Base-by-base conservation (phyloP, 1,140 invertebrate genomes). In the Catajapyx aquilonaris region DNA sequence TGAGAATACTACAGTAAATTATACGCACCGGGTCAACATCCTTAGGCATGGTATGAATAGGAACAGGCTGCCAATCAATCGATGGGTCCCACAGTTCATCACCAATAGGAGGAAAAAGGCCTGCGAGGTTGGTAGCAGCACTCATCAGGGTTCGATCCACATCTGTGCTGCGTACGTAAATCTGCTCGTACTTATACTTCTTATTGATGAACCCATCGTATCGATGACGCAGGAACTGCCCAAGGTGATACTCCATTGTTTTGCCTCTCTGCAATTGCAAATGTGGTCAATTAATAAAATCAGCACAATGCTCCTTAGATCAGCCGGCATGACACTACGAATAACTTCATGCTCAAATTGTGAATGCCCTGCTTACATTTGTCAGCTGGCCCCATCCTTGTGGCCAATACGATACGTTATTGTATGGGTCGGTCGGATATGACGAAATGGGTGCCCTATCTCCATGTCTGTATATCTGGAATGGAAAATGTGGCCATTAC, bases 71-170 rank as follows among this genome's bases (percentile, higher is more conserved):
- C 87, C 87, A 94, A 1, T 56, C 48, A 31, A 93, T 57, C 31
- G 70, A 57, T 0, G 62, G 52, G 47, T 81, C 66, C 68, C 85
- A 86, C 40, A 69, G 59, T 48, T 81, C 71, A 18, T 67, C 56
- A 4, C 65, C 56, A 17, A 54, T 52, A 1, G 85, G 83, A 17
- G 76, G 77, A 58, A 73, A 91, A 22, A 93, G 57, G 17, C 80
- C 83, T 5, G 85, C 81, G 17, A 90, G 59, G 36, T 88, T 64
- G 22, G 71, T 63, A 49, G 76, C 69, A 1, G 79, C 81, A 53
- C 83, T 91, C 75, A 85, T 86, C 42, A 87, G 57, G 48, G 83
- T 85, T 25, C 87, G 62, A 41, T 86, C 76, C 5, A 66, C 62
- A 48, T 78, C 75, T 47, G 83, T 87, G 50, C 80, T 85, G n/a